phyloP scores from a whole-genome alignment of 2,888 invertebrate species.

The Poecilus cupreus region DNA sequence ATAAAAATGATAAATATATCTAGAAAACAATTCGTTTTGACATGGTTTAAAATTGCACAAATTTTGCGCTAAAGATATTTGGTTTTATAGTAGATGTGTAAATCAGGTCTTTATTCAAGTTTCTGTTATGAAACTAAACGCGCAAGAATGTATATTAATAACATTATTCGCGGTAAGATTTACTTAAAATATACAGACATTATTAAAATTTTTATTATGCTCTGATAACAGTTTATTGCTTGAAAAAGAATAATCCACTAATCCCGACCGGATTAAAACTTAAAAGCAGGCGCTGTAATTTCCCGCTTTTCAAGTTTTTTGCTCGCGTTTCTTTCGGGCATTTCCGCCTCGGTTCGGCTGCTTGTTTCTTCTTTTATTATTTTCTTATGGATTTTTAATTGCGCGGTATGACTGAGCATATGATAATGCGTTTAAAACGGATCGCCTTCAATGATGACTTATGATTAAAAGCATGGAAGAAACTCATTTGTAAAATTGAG shows the following conservation, averaged over 20 bases:
- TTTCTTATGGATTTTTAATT: constrained; percentile 50
- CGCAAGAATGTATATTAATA: constrained; percentile 25
- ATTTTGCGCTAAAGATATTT: not conserved
- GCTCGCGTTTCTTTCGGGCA: constrained; percentile 42
- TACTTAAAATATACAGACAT: constrained; percentile 47
- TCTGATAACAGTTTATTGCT: constrained; percentile 47
- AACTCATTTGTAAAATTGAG: constrained; percentile 46
- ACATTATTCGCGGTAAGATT: constrained; percentile 33
- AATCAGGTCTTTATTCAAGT: constrained; percentile 19
- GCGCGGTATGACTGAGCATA: constrained; percentile 41
- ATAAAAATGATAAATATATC: not conserved
- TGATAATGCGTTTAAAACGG: constrained; percentile 43
- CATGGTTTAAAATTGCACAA: not conserved
- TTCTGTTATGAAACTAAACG: constrained; percentile 12
- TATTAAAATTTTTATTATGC: constrained; percentile 46
- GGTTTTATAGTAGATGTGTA: not conserved
- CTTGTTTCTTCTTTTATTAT: constrained; percentile 45
- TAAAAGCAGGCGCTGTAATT: constrained; percentile 46
- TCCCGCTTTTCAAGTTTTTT: constrained; percentile 49
- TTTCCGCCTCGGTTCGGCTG: constrained; percentile 30
- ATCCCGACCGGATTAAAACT: constrained; percentile 42
- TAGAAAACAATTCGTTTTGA: no score
- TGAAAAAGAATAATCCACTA: constrained; percentile 44
- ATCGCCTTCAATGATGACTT: constrained; percentile 22
- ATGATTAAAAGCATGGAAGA: constrained; percentile 47